phyloP scores from a whole-genome alignment of 1,140 invertebrate species.

The Metopolophium dirhodum region DNA sequence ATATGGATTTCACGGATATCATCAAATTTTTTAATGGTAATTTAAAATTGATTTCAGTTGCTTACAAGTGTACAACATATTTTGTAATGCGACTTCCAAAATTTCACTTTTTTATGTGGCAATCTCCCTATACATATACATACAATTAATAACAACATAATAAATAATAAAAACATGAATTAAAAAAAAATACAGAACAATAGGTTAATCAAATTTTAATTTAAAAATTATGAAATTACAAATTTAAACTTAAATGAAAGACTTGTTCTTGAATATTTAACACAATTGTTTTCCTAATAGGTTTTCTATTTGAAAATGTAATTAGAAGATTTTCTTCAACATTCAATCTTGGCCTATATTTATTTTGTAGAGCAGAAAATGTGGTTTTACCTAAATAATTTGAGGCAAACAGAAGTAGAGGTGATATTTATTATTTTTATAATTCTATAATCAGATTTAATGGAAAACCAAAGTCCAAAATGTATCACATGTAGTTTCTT shows the following conservation, averaged over 20 bases:
- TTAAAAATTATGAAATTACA: neutral
- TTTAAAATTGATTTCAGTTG: constrained; percentile 58
- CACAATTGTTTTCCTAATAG: neutral
- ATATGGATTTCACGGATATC: constrained; percentile 97
- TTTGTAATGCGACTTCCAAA: neutral
- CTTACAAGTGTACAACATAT: neutral
- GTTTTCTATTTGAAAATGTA: neutral
- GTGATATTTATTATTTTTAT: neutral
- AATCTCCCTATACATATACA: neutral
- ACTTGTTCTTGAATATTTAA: neutral
- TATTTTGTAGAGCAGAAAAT: neutral
- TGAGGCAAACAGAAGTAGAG: too few relatives aligned
- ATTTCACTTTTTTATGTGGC: neutral
- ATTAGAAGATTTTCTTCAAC: neutral
- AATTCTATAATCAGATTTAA: neutral
- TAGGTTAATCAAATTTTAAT: neutral
- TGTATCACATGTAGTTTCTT: neutral
- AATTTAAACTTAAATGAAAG: neutral
- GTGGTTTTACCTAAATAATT: neutral
- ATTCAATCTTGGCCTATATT: neutral
- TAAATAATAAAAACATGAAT: neutral
- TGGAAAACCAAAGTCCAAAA: neutral
- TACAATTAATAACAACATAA: neutral
- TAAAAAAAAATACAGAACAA: neutral
- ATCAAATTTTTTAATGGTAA: constrained; percentile 97